Percentiles rank a stretch among this genome's conserved stretches.
phyloP scores from a whole-genome alignment of 2,888 invertebrate genomes.

The Drosophila mulleri region DNA sequence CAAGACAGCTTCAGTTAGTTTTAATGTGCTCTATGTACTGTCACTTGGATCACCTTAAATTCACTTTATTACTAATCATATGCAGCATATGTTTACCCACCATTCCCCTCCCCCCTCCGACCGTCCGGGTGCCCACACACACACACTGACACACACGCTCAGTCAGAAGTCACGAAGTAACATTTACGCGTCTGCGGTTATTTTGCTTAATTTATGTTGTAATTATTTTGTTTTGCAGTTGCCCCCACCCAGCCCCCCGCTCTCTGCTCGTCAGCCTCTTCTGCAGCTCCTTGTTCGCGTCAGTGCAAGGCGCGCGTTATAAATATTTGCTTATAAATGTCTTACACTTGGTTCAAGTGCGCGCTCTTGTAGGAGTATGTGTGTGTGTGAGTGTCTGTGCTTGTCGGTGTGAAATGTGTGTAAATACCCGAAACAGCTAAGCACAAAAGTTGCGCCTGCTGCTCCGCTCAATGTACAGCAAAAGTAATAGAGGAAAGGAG shows the following conservation, averaged over 20 bases:
- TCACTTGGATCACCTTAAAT: slow-evolving; percentile 9
- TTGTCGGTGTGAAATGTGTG: slow-evolving; percentile 66
- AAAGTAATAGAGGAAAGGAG: too few species aligned
- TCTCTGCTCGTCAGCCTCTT: neutral
- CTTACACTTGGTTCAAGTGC: slow-evolving; percentile 64
- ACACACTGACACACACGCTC: slow-evolving; percentile 6
- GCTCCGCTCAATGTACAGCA: neutral
- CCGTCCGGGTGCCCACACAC: neutral
- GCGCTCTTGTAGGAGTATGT: slow-evolving; percentile 21
- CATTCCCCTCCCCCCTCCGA: neutral
- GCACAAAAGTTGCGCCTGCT: slow-evolving; percentile 42
- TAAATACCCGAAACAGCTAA: slow-evolving; percentile 54
- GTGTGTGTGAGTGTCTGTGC: slow-evolving; percentile 40
- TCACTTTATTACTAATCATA: slow-evolving; percentile 27
- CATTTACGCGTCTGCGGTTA: slow-evolving; percentile 69
- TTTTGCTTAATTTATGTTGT: slow-evolving; percentile 73
- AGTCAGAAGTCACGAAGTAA: slow-evolving; percentile 62
- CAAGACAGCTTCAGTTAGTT: neutral
- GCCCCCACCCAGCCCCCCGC: neutral
- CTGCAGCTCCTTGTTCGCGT: neutral
- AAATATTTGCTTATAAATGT: slow-evolving; percentile 71
- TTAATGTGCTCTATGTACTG: neutral
- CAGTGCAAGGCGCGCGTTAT: slow-evolving; percentile 47
- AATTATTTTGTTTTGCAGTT: slow-evolving; percentile 64
- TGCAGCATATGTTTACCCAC: slow-evolving; percentile 25